Base-by-base conservation (phyloP, 2,113 vertebrate species). In the Pelvicachromis taeniatus region DNA sequence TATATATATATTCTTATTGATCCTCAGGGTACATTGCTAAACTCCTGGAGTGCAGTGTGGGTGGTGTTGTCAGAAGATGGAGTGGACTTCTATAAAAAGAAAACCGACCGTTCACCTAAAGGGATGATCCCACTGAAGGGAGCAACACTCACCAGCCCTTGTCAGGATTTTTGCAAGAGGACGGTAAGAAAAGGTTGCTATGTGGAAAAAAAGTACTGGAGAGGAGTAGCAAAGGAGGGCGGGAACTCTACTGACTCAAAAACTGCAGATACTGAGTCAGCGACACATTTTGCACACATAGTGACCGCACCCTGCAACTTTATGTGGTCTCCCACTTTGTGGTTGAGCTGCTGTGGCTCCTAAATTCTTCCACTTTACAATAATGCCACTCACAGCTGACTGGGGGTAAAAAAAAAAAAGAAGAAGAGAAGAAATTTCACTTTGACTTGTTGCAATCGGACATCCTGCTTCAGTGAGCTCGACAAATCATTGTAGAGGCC, bases 51-150 rank as follows among this genome's bases (percentile, higher is more conserved):
- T 78, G 96, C 96, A 0, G 95, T 98, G 95, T 99, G 99, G 99
- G 97, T 97, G 1, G 97, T 98, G 56, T 90, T 99, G 48, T 96
- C 97, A 78, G 99, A 99, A 79, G 99, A 99, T 19, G 98, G 95
- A 31, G 87, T 99, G 83, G 98, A 99, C 86, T 98, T 97, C 95
- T 99, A 97, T 87, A 99, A 99, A 90, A 96, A 97, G 93, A 99
- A 99, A 94, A 96, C 95, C 33, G 98, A 99, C 85, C 95, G 73
- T 40, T 97, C 95, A 58, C 97, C 99, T 33, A 99, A 99, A 95
- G 99, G 98, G 77, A 99, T 99, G 98, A 96, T 99, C 68, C 98
- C 99, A 4, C 89, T 99, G 6, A 99, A 97, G 89, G 97, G 96
- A 91, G 97, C 97, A 5, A 92, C 89, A 3, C 70, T 99, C 53